Evolutionary conservation across 2,113 vertebrate genomes (phyloP).

Genomic region (Numida meleagris): DNA sequence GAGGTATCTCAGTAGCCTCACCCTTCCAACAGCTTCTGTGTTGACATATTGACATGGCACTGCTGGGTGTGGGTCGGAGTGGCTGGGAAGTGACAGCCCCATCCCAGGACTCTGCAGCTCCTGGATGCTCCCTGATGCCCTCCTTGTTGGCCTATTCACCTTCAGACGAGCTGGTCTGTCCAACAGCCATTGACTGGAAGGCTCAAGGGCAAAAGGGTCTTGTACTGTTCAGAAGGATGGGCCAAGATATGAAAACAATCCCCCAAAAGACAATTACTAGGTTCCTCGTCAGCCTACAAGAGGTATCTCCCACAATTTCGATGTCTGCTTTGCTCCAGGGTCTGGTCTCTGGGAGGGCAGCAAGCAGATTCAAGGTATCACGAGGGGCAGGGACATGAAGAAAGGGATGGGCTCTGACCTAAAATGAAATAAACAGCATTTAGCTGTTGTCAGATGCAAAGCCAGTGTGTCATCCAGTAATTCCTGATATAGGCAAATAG

Average conservation of each 20-base stretch:
- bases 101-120: background rate
- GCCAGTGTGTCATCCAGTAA: background rate
- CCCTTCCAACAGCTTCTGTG: background rate
- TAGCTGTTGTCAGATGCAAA: background rate
- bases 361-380: background rate
- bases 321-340: background rate
- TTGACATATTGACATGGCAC: background rate
- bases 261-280: background rate
- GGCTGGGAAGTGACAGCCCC: background rate
- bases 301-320: background rate
- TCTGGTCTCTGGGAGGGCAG: background rate
- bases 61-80: background rate
- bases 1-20: background rate
- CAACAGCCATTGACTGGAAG: background rate
- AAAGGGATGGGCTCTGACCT: background rate
- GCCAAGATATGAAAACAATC: background rate
- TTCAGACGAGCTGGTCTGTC: background rate
- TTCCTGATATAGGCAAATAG: background rate
- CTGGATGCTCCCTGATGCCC: background rate
- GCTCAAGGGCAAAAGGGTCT: too few species aligned
- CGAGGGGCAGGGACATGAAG: rapidly evolving
- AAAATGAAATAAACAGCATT: background rate
- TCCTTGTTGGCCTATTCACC: background rate
- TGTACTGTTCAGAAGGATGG: too few species aligned
- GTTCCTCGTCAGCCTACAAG: background rate